Conservation (phyloP, 1,140 invertebrate species). For the Acromyrmex charruanus region DNA sequence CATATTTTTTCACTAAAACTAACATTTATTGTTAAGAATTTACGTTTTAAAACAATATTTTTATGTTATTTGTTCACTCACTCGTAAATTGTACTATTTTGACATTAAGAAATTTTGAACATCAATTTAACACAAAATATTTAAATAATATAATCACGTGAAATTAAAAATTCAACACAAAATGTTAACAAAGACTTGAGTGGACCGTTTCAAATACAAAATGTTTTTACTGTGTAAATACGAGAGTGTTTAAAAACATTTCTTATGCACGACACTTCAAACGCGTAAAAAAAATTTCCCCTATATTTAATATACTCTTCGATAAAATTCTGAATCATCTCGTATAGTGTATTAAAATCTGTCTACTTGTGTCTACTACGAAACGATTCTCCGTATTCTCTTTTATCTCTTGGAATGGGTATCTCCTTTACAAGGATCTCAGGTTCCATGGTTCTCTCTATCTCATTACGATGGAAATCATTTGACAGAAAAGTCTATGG, state of each 20-base stretch:
- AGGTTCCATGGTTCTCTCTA: neutral
- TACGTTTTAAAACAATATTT: too few species aligned
- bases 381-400: neutral
- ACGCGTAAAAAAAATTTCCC: constrained; percentile 3
- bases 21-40: too few species aligned
- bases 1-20: too few species aligned
- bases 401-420: neutral
- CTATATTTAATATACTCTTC: neutral
- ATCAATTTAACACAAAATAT: too few species aligned
- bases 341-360: neutral
- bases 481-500: neutral
- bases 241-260: neutral
- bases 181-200: too few species aligned
- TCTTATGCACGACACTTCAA: neutral
- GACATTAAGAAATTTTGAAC: too few species aligned
- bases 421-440: neutral
- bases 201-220: too few species aligned
- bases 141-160: too few species aligned
- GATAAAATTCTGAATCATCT: neutral
- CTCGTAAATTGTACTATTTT: too few species aligned
- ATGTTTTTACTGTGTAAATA: neutral
- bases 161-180: too few species aligned
- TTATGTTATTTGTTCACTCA: too few species aligned
- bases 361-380: neutral
- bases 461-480: neutral